Base-by-base conservation (phyloP, 2,888 invertebrate genomes). In the Sphaerophoria taeniata region DNA sequence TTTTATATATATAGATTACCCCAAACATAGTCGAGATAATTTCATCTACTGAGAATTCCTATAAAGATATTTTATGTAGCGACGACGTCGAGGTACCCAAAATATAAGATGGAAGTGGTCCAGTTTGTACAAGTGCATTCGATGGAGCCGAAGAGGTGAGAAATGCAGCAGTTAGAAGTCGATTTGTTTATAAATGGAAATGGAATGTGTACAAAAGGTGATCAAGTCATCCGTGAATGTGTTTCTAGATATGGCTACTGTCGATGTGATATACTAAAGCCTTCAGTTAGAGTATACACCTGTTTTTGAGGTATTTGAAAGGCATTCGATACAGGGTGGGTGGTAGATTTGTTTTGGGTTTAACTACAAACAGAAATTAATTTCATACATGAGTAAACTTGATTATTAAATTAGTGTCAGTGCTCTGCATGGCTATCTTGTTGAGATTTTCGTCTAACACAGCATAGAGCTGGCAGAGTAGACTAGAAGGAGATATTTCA, bases 201-300 rank as follows among this genome's bases (percentile, higher is more conserved):
- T 75, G 83, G 71, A 84, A 84, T 75, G 79, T 75, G 79, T 55
- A 79, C 73, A 79, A 79, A 84, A 84, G 84, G 84, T 79, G 61
- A 84, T 63, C 84, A 76, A 79, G 72, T 69, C 71, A 76, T 78
- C 75, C 55, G 75, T 70, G 63, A 34, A 72, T 43, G 36, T 65
- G 65, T 34, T 16, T 58, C 7, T 36, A 16, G 4, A 36, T 6
- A 11, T 39, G 39, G 49, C 3, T 24, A 67, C 6, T 16, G 14
- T 12, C 47, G 34, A 65, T 49, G 33, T 4, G 39, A 67, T 39
- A 39, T 12, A 31, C 31, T 14, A 61, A 67, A 53, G 67, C 67
- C 53, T 67, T 67, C 9, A 67, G 39, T 53, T 63, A 31, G 12
- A n/a, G 36, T 39, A 31, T 56, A 39, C 56, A 78, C 63, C 61